phyloP scores from a whole-genome alignment of 2,888 invertebrate species.

The Alsophila aescularia region DNA sequence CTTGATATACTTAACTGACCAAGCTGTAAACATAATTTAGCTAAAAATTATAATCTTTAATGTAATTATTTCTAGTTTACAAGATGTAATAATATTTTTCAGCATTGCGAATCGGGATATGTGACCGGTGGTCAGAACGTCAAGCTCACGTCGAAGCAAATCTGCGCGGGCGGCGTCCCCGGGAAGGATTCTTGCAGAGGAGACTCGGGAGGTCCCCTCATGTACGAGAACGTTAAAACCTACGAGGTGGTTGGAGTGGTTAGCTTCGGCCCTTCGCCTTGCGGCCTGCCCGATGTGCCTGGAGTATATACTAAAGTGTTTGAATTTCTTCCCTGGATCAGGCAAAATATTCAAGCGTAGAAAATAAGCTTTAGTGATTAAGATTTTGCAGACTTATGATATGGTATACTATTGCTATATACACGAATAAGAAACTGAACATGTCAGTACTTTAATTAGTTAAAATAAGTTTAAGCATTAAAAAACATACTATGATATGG shows the following conservation, averaged over 20 bases:
- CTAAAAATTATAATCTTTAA: no score
- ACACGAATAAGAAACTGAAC: no score
- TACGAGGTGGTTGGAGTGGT: constrained; percentile 81
- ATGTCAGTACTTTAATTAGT: no score
- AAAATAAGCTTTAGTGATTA: neutral
- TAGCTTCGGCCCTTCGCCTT: constrained; percentile 86
- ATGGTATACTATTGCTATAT: no score
- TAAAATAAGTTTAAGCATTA: no score
- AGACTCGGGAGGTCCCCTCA: constrained; percentile 87
- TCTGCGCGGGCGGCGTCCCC: constrained; percentile 85
- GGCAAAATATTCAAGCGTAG: constrained; percentile 49
- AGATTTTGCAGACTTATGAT: no score
- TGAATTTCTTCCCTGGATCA: constrained; percentile 84
- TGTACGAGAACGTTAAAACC: constrained; percentile 53
- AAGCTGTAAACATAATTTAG: no score
- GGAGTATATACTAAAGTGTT: constrained; percentile 86
- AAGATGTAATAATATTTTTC: constrained; percentile 19
- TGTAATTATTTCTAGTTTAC: no score
- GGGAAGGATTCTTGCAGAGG: constrained; percentile 86
- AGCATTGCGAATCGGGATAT: constrained; percentile 48
- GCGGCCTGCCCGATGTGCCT: constrained; percentile 83
- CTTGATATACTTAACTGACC: no score
- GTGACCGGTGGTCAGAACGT: constrained; percentile 31
- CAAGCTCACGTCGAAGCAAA: constrained; percentile 49
- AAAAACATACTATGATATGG: no score